Evolutionary conservation across 2,797 vertebrate species (phyloP).

Genomic region (Myotis vivesi): DNA sequence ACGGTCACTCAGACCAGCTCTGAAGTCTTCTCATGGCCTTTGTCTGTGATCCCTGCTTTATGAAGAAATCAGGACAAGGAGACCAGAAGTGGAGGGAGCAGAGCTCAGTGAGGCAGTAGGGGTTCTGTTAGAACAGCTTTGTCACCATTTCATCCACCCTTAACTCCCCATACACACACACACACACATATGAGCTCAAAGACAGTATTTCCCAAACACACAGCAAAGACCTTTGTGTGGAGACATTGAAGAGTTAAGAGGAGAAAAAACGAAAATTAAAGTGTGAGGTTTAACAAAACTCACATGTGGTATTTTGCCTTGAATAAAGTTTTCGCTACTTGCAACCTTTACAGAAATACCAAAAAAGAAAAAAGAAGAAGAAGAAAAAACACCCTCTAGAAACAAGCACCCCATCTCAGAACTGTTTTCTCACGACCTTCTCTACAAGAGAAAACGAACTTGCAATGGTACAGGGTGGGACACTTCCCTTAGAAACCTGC

Average conservation of each 20-base stretch:
- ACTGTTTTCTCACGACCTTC: background rate
- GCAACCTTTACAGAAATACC: slow-evolving; percentile 11
- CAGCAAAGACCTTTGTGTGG: background rate
- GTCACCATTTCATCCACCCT: background rate
- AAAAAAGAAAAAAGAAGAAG: background rate
- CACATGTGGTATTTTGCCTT: background rate
- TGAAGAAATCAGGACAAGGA: background rate
- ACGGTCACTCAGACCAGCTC: background rate
- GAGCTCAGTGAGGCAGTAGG: background rate
- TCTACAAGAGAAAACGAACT: background rate
- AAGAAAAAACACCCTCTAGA: background rate
- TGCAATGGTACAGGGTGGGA: background rate
- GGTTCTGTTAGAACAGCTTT: background rate
- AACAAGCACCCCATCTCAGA: background rate
- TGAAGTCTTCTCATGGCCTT: slow-evolving; percentile 3
- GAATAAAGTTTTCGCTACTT: background rate
- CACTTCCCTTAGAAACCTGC: background rate
- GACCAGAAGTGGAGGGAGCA: background rate
- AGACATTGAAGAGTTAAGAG: background rate
- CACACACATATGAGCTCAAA: background rate
- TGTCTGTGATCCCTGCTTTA: background rate
- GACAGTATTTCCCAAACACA: background rate
- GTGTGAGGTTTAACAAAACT: background rate
- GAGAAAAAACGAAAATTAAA: background rate
- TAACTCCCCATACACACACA: background rate